Base-by-base conservation (phyloP, 2,888 invertebrate genomes). In the Chrysolina oricalcia region DNA sequence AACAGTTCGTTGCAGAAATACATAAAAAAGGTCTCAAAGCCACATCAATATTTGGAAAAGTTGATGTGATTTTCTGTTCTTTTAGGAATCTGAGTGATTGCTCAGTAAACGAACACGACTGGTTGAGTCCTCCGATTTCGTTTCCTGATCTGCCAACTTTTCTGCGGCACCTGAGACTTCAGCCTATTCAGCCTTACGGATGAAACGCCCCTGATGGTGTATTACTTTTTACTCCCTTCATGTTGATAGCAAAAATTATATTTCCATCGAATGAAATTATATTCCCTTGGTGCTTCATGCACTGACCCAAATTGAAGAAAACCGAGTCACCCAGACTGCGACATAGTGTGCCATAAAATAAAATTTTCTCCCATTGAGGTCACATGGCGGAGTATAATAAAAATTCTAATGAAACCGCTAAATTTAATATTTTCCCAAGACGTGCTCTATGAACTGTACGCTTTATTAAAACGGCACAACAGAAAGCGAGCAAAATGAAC, bases 371-470 rank as follows among this genome's bases (percentile, higher is more conserved):
- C 40, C 35, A 64, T 53, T 53, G 53, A 70, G 66, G 74, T 62
- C 74, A 69, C 73, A 69, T 46, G 68, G 40, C 19, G 50, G 46
- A 63, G 63, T 41, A 70, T 69, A 65, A 75, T 75, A 72, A 75
- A 72, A 75, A 72, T 75, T 72, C 69, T 72, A 72, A 72, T 72
- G 69, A 69, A 72, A 66, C 65, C 41, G 69, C 69, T 70, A 41
- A 72, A 65, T 72, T 75, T 69, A 70, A 69, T 74, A 75, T 66
- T 75, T 72, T 62, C 66, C 69, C 48, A 65, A 72, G 69, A 64
- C 69, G 69, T 69, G 68, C 69, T 72, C 46, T 69, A 65, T 68
- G 23, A 40, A 21, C 21, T 53, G 13, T 13, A 53, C 53, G 53
- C 53, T 53, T 53, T 53, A 53, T 53, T 53, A 53, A 53, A 53